Percentiles rank a stretch among this genome's conserved stretches.
Conservation (phyloP, 2,888 invertebrate species). For the Cynaeus angustus region DNA sequence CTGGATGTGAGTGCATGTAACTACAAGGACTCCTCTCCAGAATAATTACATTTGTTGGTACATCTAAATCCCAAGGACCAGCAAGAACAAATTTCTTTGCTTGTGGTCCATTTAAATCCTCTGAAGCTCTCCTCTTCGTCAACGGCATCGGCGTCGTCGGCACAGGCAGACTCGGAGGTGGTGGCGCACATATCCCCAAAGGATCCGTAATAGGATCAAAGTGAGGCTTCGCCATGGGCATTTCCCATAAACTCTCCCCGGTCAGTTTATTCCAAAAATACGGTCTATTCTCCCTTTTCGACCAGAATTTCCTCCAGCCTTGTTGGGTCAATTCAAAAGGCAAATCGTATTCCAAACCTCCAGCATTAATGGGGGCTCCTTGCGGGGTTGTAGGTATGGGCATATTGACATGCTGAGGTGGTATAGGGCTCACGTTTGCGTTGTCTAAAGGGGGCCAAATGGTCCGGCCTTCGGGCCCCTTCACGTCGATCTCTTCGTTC, state of each 20-base stretch:
- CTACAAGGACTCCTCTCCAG: constrained; percentile 89
- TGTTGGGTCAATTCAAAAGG: constrained; percentile 84
- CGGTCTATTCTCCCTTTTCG: constrained; percentile 93
- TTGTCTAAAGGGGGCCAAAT: constrained; percentile 68
- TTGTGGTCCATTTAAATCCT: constrained; percentile 80
- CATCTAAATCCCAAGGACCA: constrained; percentile 96
- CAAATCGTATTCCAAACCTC: constrained; percentile 73
- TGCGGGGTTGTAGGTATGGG: constrained; percentile 77
- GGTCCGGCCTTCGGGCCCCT: constrained; percentile 64
- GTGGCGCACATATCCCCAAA: constrained; percentile 60
- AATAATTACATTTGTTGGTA: constrained; percentile 93
- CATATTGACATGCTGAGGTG: constrained; percentile 68
- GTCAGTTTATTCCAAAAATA: constrained; percentile 98
- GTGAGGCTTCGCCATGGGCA: constrained; percentile 87
- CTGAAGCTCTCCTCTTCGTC: constrained; percentile 85
- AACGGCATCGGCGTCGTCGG: constrained; percentile 73
- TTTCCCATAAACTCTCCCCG: constrained; percentile 97
- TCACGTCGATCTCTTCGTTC: constrained; percentile 70
- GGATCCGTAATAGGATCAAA: constrained; percentile 88
- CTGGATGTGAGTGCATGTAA: constrained; percentile 94
- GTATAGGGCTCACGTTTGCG: constrained; percentile 62
- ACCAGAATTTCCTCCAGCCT: constrained; percentile 97
- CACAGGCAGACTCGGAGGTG: constrained; percentile 67
- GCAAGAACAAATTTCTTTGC: constrained; percentile 90
- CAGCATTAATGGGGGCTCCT: constrained; percentile 72